Evolutionary conservation across 2,113 vertebrate genomes (phyloP).

Genomic region (Heterocephalus glaber): DNA sequence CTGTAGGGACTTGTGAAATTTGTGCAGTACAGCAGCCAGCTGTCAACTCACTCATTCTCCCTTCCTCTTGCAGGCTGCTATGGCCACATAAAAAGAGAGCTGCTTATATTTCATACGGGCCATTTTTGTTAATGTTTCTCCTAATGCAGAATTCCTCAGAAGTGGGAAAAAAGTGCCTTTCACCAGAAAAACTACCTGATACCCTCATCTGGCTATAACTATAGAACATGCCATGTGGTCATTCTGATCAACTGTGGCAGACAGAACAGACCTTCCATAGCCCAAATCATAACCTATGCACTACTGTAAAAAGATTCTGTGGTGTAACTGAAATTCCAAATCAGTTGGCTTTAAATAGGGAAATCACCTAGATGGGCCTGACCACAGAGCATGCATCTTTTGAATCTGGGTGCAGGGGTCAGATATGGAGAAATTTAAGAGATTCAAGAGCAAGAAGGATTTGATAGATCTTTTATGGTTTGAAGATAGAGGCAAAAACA

Average conservation of each 20-base stretch:
- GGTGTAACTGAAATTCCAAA: background rate
- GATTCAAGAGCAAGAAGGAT: background rate
- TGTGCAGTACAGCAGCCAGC: slow-evolving; percentile 22
- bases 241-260: background rate
- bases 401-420: background rate
- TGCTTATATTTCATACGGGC: slow-evolving; percentile 31
- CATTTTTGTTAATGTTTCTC: slow-evolving; percentile 64
- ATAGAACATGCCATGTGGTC: background rate
- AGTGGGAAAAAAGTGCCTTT: slow-evolving; percentile 28
- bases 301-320: background rate
- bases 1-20: slow-evolving; percentile 47
- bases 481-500: background rate
- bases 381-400: background rate
- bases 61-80: background rate
- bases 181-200: background rate
- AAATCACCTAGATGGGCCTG: background rate
- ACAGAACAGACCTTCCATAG: background rate
- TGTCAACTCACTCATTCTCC: background rate
- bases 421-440: background rate
- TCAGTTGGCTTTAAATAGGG: background rate
- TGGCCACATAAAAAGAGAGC: background rate
- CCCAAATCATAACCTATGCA: background rate
- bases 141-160: slow-evolving; percentile 53
- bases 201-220: background rate
- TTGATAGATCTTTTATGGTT: background rate